phyloP scores from a whole-genome alignment of 2,797 vertebrate genomes.

The Anabacerthia variegaticeps region DNA sequence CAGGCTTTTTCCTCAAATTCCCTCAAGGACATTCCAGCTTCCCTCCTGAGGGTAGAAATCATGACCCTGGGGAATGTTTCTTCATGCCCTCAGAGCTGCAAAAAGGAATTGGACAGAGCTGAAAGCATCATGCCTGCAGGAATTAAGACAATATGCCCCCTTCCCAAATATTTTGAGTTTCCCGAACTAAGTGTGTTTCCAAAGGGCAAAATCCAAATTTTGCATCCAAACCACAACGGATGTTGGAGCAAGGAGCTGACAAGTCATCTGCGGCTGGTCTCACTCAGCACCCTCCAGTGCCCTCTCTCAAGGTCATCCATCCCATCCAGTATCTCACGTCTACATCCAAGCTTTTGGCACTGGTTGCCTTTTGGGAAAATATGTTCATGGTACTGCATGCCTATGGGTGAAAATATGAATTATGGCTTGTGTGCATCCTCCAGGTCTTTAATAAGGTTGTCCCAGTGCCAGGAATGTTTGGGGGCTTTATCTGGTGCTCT shows the following conservation, averaged over 20 bases:
- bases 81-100: not conserved
- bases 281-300: not conserved
- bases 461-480: not conserved
- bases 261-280: not conserved
- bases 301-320: not conserved
- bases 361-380: not conserved
- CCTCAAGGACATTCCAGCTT: not conserved
- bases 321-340: not conserved
- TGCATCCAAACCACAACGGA: not conserved
- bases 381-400: not conserved
- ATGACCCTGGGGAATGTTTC: not conserved
- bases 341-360: not conserved
- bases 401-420: not conserved
- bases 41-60: not conserved
- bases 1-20: not conserved
- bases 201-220: not conserved
- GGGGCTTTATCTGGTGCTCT: not conserved
- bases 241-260: not conserved
- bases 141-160: not conserved
- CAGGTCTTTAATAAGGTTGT: not conserved
- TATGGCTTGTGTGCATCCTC: not conserved
- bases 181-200: not conserved
- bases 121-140: not conserved
- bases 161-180: not conserved
- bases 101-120: not conserved